phyloP scores from a whole-genome alignment of 1,140 invertebrate genomes.

The Calliphora vicina region DNA sequence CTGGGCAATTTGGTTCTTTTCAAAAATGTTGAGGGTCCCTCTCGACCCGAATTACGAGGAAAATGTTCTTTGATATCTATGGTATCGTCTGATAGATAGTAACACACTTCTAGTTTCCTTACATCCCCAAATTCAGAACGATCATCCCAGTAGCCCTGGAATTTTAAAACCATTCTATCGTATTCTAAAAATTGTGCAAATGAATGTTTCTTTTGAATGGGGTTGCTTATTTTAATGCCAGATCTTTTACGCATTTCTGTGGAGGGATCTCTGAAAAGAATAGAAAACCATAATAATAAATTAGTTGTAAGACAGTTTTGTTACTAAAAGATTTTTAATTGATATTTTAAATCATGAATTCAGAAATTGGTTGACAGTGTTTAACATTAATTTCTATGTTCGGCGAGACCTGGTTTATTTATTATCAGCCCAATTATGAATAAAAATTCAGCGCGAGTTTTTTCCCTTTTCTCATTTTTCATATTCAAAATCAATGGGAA shows the following conservation, averaged over 20 bases:
- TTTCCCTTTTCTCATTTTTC: no score
- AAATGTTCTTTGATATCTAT: constrained; percentile 86
- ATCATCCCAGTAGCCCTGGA: constrained; percentile 92
- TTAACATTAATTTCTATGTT: no score
- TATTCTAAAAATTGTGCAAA: constrained; percentile 79
- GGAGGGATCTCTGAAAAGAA: constrained; percentile 64
- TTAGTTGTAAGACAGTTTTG: no score
- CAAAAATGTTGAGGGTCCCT: constrained; percentile 76
- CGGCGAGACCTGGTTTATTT: no score
- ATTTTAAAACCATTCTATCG: constrained; percentile 81
- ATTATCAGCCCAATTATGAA: no score
- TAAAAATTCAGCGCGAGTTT: no score
- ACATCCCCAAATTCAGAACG: constrained; percentile 75
- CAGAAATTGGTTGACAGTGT: no score
- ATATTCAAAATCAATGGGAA: no score
- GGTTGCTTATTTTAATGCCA: constrained; percentile 36
- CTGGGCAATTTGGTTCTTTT: constrained; percentile 81
- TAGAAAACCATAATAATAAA: no score
- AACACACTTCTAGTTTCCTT: constrained; percentile 79
- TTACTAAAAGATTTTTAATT: no score
- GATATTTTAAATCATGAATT: no score
- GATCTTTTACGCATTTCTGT: constrained; percentile 62
- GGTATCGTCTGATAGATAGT: constrained; percentile 88
- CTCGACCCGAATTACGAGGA: constrained; percentile 73
- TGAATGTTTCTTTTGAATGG: constrained; percentile 56